Conservation (phyloP, 1,140 invertebrate genomes). For the Drosophila gunungcola region DNA sequence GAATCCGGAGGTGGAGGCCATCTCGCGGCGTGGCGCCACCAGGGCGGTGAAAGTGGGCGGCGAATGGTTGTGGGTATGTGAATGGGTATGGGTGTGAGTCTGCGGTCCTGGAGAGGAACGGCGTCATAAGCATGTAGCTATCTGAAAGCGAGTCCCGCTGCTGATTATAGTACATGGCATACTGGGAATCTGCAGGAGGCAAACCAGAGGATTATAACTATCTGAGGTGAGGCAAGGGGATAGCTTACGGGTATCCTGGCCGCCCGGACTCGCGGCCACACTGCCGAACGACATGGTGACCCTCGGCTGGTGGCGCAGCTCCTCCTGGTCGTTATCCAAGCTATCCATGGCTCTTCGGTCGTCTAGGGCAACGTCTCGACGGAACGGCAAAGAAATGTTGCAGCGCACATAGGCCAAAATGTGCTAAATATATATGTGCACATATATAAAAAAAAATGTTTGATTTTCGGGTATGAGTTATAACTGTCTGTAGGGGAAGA, state of each 20-base stretch:
- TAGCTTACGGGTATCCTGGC: conserved; percentile 56
- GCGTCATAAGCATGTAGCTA: conserved; percentile 54
- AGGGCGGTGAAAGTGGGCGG: conserved; percentile 26
- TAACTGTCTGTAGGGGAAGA: conserved; percentile 3
- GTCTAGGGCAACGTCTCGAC: conserved; percentile 12
- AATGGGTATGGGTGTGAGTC: conserved; percentile 8
- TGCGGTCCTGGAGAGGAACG: conserved; percentile 40
- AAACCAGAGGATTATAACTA: not conserved
- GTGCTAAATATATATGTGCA: conserved; percentile 15
- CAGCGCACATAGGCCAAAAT: conserved; percentile 20
- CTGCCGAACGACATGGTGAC: conserved; percentile 42
- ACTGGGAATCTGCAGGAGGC: conserved; percentile 34
- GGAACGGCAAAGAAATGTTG: conserved; percentile 1
- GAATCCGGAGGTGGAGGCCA: conserved; percentile 22
- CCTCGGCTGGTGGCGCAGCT: conserved; percentile 58
- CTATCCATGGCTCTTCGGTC: conserved; percentile 20
- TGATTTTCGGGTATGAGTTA: conserved; percentile 7
- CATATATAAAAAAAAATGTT: conserved; percentile 3
- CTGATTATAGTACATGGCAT: conserved; percentile 39
- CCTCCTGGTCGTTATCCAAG: conserved; percentile 74
- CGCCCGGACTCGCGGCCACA: conserved; percentile 29
- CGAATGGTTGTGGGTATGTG: conserved; percentile 9
- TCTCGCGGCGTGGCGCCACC: conserved; percentile 30
- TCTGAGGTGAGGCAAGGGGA: not conserved
- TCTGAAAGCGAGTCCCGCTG: conserved; percentile 36